These are phyloP conservation scores for Rhamnusium bicolor DNA, from an alignment of 2,888 invertebrate species.

Conservation along the genomic window DNA sequence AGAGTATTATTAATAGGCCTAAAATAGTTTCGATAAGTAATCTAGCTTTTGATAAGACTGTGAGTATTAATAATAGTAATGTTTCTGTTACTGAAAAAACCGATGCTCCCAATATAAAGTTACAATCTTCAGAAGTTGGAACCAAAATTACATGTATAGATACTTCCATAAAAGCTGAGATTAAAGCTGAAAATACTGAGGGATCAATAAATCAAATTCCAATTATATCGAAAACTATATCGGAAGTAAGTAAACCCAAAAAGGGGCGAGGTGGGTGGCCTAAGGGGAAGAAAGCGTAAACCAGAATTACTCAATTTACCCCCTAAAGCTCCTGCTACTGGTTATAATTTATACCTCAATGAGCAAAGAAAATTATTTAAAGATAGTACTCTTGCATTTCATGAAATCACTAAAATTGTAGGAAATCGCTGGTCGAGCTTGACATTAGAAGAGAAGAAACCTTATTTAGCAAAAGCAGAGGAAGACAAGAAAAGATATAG, in stretches of 20 bases:
- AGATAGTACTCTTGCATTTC: conserved; percentile 72
- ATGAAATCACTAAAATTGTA: conserved; percentile 74
- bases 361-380: conserved; percentile 74
- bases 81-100: not conserved
- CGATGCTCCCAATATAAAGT: not conserved
- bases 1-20: conserved; percentile 44
- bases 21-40: conserved; percentile 43
- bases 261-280: conserved; percentile 77
- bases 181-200: conserved; percentile 27
- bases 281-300: conserved; percentile 75
- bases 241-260: conserved; percentile 57
- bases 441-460: conserved; percentile 73
- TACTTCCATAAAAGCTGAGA: conserved; percentile 10
- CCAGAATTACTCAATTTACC: conserved; percentile 72
- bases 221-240: conserved; percentile 41
- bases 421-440: conserved; percentile 74
- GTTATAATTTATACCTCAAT: conserved; percentile 74
- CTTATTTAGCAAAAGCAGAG: conserved; percentile 74
- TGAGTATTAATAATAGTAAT: conserved; percentile 23
- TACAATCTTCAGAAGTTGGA: conserved; percentile 3
- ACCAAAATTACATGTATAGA: conserved; percentile 20
- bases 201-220: conserved; percentile 41
- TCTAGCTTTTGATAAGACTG: conserved; percentile 26
- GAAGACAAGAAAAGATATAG: conserved; percentile 74
- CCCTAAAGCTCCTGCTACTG: conserved; percentile 75